Percentiles rank a stretch among this genome's conserved stretches.
These are phyloP conservation scores for Gila robusta DNA, from an alignment of 2,797 vertebrate species.

Conservation along the genomic window DNA sequence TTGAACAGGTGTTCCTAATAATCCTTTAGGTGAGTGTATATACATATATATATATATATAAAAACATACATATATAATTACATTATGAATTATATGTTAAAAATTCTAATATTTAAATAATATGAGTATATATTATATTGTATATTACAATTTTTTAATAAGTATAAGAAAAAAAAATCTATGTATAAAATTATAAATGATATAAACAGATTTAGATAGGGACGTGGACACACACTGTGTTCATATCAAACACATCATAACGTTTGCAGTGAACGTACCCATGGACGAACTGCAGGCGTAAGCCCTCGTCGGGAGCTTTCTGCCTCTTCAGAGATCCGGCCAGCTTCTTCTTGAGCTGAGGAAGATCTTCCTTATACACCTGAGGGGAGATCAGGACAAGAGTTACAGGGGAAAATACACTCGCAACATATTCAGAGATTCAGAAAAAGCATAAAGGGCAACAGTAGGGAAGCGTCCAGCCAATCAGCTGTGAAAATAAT, in stretches of 20 bases:
- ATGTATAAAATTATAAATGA: neutral
- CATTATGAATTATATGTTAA: neutral
- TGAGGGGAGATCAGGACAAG: constrained; percentile 64
- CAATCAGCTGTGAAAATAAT: constrained; percentile 62
- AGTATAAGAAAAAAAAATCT: neutral
- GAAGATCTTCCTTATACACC: constrained; percentile 99
- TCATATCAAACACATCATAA: neutral
- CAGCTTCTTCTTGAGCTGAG: constrained; percentile 92
- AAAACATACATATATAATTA: neutral
- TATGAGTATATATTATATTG: neutral
- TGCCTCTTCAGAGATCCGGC: constrained; percentile 92
- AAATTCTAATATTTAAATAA: neutral
- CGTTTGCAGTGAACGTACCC: constrained; percentile 74
- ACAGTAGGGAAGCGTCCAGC: constrained; percentile 4
- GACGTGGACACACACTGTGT: no score
- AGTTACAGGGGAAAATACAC: neutral
- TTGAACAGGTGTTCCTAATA: no score
- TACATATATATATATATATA: no score
- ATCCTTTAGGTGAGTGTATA: no score
- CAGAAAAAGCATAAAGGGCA: constrained; percentile 26
- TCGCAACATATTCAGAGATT: neutral
- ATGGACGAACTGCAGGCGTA: constrained; percentile 94
- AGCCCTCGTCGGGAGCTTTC: constrained; percentile 89
- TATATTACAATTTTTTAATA: neutral
- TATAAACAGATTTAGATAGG: neutral